Evolutionary conservation across 2,888 invertebrate species (phyloP), one percentile per base, ranked within the genome.

Genomic region (Diabrotica balteata): DNA sequence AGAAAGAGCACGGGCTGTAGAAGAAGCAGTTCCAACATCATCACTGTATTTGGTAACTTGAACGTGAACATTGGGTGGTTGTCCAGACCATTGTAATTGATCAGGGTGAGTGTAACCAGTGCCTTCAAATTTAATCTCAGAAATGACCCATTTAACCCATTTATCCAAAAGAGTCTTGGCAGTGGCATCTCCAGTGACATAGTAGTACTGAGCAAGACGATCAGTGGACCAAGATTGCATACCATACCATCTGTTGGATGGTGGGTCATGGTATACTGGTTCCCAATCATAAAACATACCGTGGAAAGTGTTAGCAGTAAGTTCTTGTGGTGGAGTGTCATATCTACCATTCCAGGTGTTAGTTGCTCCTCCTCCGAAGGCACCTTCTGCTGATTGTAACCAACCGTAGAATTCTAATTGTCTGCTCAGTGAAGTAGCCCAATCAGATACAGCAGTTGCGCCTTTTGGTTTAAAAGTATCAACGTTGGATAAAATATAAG

Each of bases 221-320:
- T 77, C 77, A 49, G 69, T 61, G 8, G 77, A 77, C 77, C 77
- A 77, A 42, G 77, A 59, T 67, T 76, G 77, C 77, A 77, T 77
- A 70, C 77, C 77, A 59, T 67, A 77, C 77, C 77, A 77, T 73
- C 76, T 76, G 74, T 77, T 77, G 59, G 77, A 77, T 63, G 77
- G 75, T 8, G 77, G 77, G 63, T 77, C 74, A 63, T 76, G 76
- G 67, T 76, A 76, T 8, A 75, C 75, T 50, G 76, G 76, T 67
- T 76, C 76, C 76, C 76, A 76, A 52, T 76, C 76, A 67, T 76
- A 76, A 68, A 71, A 76, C 75, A 76, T 74, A 60, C 77, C 77
- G 62, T 77, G 71, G 72, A 77, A 77, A 22, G 77, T 76, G 58
- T 74, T 70, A 7, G 66, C 51, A 4, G 68, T 61, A 6, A 77